Evolutionary conservation across 2,888 invertebrate genomes (phyloP).

Genomic region (Podotricha telesiphe): DNA sequence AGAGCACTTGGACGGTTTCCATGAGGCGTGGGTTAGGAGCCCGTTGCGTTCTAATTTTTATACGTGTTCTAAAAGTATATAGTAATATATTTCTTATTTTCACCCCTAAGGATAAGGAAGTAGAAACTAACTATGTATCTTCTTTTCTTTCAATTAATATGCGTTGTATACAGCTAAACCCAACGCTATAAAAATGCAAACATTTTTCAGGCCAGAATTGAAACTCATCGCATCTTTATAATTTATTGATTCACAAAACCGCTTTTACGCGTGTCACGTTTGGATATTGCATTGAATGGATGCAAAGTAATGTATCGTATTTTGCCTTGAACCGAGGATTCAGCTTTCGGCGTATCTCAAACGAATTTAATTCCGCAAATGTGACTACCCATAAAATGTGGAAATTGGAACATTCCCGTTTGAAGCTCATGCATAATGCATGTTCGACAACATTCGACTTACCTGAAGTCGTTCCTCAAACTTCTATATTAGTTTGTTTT

Average conservation of each 20-base stretch:
- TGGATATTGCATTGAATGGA: conserved; percentile 21
- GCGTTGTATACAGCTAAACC: background rate
- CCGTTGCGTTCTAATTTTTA: too few species aligned
- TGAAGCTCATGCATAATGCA: conserved; percentile 49
- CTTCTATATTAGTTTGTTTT: conserved; percentile 24
- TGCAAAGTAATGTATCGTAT: conserved; percentile 26
- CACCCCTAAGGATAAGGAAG: too few species aligned
- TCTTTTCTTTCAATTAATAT: background rate
- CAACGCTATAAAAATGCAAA: conserved; percentile 9
- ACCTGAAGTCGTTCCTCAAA: conserved; percentile 42
- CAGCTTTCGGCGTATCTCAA: conserved; percentile 33
- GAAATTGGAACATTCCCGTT: conserved; percentile 46
- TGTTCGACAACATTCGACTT: conserved; percentile 40
- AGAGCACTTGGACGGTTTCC: too few species aligned
- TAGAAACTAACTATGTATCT: background rate
- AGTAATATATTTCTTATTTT: too few species aligned
- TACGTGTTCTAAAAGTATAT: too few species aligned
- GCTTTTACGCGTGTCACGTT: conserved; percentile 13
- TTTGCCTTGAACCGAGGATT: conserved; percentile 15
- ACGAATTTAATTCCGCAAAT: conserved; percentile 51
- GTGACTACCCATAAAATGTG: conserved; percentile 48
- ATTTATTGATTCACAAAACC: conserved; percentile 9
- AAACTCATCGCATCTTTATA: background rate
- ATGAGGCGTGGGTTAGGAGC: too few species aligned
- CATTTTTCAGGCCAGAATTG: conserved; percentile 1